Evolutionary conservation across 2,797 vertebrate genomes (phyloP).

Genomic region (Silurus aristotelis): DNA sequence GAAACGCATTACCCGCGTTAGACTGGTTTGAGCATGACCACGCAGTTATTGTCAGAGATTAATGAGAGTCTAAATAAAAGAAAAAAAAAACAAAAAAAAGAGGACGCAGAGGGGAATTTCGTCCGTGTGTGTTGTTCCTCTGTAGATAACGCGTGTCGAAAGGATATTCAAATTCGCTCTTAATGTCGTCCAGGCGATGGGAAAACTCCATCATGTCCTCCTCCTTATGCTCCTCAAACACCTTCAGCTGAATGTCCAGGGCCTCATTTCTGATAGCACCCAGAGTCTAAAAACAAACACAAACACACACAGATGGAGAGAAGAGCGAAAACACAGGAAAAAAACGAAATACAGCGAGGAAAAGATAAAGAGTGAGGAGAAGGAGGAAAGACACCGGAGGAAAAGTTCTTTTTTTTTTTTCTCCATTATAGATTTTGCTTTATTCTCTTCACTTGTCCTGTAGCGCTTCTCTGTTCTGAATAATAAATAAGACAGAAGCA

Average conservation of each 20-base stretch:
- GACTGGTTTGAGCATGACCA: conserved; percentile 28
- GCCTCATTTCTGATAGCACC: conserved; percentile 85
- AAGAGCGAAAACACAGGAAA: not conserved
- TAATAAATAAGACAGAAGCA: conserved; percentile 56
- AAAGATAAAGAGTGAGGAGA: not conserved
- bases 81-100: not conserved
- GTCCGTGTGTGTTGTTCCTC: not conserved
- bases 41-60: conserved; percentile 38
- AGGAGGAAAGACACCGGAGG: conserved; percentile 9
- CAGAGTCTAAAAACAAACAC: conserved; percentile 74
- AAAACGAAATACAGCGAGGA: not conserved
- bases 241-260: conserved; percentile 96
- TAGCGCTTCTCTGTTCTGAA: conserved; percentile 49
- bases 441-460: conserved; percentile 31
- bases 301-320: not conserved
- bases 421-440: not conserved
- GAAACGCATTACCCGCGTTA: conserved; percentile 30
- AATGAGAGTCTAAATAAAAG: conserved; percentile 30
- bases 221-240: conserved; percentile 95
- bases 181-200: conserved; percentile 92
- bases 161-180: conserved; percentile 97
- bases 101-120: not conserved
- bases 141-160: conserved; percentile 57
- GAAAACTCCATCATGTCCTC: conserved; percentile 96
- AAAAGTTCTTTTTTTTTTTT: conserved; percentile 34